A percentile compares a stretch with the other conserved stretches of the same genome.
phyloP scores from a whole-genome alignment of 2,113 vertebrate genomes.

The Rallus limicola region DNA sequence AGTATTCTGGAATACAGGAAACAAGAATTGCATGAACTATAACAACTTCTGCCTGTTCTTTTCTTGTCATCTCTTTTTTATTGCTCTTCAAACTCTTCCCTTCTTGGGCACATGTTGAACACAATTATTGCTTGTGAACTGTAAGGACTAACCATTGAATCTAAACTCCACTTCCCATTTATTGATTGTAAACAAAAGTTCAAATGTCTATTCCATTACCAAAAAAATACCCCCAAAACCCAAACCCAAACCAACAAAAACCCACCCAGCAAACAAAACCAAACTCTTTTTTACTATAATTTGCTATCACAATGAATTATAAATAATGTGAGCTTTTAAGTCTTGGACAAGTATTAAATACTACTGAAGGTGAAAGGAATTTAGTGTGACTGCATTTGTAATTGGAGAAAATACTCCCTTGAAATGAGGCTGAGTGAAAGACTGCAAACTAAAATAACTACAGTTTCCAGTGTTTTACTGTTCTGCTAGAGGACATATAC shows the following conservation, averaged over 20 bases:
- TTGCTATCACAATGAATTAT: conserved; percentile 45
- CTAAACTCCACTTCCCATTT: not conserved
- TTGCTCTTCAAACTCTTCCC: not conserved
- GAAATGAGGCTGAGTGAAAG: conserved; percentile 6
- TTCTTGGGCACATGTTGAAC: not conserved
- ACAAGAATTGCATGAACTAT: not conserved
- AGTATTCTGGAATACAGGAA: not conserved
- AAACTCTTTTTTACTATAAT: conserved; percentile 16
- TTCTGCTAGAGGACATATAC: not conserved
- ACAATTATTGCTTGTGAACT: not conserved
- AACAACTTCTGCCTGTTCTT: not conserved
- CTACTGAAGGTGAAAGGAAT: not conserved
- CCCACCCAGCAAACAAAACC: too few species aligned
- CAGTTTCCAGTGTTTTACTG: not conserved
- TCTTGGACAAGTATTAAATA: conserved; percentile 21
- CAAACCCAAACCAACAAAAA: too few species aligned
- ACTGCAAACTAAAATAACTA: not conserved
- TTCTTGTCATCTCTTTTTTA: too few species aligned
- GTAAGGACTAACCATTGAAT: conserved; percentile 11
- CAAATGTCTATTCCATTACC: conserved; percentile 2
- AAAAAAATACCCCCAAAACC: not conserved
- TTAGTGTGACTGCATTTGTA: conserved; percentile 1
- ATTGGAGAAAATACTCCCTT: not conserved
- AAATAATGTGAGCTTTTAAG: not conserved
- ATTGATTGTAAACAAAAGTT: conserved; percentile 13